Evolutionary conservation across 2,797 vertebrate genomes (phyloP), one percentile per base, ranked within the genome.

Genomic region (Valencia hispanica): DNA sequence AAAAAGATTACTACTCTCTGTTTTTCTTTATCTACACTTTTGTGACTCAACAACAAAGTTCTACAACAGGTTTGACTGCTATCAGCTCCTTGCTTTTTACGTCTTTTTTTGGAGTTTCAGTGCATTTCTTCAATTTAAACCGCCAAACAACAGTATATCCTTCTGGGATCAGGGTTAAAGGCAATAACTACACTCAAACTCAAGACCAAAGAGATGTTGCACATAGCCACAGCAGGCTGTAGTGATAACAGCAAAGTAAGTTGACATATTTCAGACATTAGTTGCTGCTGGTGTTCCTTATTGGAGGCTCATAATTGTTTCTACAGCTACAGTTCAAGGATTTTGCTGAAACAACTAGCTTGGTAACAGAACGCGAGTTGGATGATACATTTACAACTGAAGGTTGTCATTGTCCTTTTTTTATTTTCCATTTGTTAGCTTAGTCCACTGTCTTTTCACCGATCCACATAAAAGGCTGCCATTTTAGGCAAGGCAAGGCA

Each of bases 191-290:
- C 34, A 20, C 39, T 63, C 18, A 27, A 36, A 8, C 45, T 83
- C 34, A 41, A 72, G 51, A 18, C 72, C 41, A 77, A 72, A 71
- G 20, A 1, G n/a, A 25, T 22, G 2, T 25, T 39, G 9, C 73
- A 7, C 47, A 43, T n/a, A 15, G 41, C 11, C 47, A 55, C 22
- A 47, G 41, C 36, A 45, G 59, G 27, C 20, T 81, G 36, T 22
- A 70, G 30, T 78, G 50, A 50, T n/a, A 53, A 68, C 14, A 18
- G 73, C 39, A 47, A 36, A 69, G 6, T 1, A 39, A 73, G 39
- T 79, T 81, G 6, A 82, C 30, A 27, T 66, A 39, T 70, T 63
- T 81, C 36, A 80, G 27, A 68, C 32, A 55, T 59, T 83, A 61
- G 65, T 9, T 50, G 78, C 47, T 61, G 48, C 68, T 47, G 20